Evolutionary conservation across 2,888 invertebrate species (phyloP), one percentile per base, ranked within the genome.

Genomic region (Axea sp.): DNA sequence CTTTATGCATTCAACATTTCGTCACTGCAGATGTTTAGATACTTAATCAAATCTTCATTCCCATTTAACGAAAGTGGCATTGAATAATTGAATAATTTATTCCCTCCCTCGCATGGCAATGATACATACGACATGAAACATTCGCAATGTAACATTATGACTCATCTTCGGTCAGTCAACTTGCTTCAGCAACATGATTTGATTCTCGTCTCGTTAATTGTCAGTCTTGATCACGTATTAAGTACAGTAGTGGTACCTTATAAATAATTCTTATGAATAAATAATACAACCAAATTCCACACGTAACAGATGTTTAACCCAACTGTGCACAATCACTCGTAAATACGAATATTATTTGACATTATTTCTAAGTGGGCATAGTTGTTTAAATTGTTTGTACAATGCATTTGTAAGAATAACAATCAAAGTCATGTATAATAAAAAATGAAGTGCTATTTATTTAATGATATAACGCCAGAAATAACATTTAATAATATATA

Each of bases 101-200:
- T 64, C 55, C 73, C 57, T 41, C 73, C 73, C 68, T 62, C 73
- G 73, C 73, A 57, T 43, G 68, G 49, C 73, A 73, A 62, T 68
- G 68, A 62, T 62, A 55, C 62, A 22, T 37, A 62, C 30, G 51
- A 51, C 67, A 26, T 19, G 45, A 57, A 60, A 65, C 35, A 45
- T 28, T 57, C 64, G 68, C 64, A 24, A 51, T 60, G 53, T 31
- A 60, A 43, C 60, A 31, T 62, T 53, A 49, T 78, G 80, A 81
- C 77, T 81, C 82, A 78, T 73, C 75, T 74, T 77, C 79, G 82
- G 81, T 81, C 82, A 81, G 53, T 82, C 82, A 81, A 82, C 81
- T 80, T 73, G 37, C 49, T 65, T 45, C 65, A 51, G 19, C 43
- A 45, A 45, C 59, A 41, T 12, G 30, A 49, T 64, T 28, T 26